Conservation (phyloP, 1,140 invertebrate species). For the Microplitis demolitor region DNA sequence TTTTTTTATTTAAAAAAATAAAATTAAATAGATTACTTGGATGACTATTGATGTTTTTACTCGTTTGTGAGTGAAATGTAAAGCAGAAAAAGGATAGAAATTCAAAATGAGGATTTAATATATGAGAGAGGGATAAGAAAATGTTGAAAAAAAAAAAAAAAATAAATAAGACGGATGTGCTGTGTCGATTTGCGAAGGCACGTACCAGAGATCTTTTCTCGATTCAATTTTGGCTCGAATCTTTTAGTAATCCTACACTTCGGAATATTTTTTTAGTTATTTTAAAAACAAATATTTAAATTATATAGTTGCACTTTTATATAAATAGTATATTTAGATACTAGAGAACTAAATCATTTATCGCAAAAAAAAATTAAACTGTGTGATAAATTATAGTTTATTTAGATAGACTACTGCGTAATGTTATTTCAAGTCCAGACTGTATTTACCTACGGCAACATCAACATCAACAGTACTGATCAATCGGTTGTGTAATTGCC, state of each 20-base stretch:
- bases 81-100: background rate
- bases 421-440: background rate
- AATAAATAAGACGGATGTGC: background rate
- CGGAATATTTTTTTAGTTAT: background rate
- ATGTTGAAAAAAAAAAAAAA: background rate
- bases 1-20: too few species aligned
- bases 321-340: background rate
- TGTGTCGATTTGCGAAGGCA: background rate
- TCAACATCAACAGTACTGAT: conserved; percentile 12
- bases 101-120: background rate
- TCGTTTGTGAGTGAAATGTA: background rate
- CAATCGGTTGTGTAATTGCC: conserved; percentile 40
- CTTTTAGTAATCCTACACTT: background rate
- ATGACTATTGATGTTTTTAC: too few species aligned
- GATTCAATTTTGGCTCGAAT: background rate
- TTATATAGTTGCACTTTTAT: background rate
- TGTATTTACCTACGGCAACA: background rate
- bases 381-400: background rate
- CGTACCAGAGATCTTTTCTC: background rate
- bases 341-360: background rate
- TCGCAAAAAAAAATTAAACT: background rate
- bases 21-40: too few species aligned
- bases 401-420: background rate
- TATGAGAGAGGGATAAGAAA: background rate
- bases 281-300: background rate